These are phyloP conservation scores for Molossus molossus DNA, from an alignment of 2,797 vertebrate species.

Conservation along the genomic window DNA sequence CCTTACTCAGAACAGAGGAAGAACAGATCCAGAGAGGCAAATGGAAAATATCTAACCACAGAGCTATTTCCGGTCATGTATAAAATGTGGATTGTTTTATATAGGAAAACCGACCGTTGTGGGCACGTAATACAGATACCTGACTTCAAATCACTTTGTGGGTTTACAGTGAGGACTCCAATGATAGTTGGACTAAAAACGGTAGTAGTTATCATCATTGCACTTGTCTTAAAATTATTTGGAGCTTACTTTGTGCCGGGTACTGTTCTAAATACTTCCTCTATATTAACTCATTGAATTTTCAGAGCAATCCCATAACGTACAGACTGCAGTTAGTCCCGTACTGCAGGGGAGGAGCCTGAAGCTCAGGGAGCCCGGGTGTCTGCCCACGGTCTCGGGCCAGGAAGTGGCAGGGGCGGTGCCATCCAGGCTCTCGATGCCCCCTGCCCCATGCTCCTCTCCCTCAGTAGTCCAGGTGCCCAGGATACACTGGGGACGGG, in stretches of 20 bases:
- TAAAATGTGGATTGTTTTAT: not conserved
- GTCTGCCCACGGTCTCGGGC: not conserved
- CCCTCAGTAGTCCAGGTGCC: not conserved
- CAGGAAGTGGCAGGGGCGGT: no score
- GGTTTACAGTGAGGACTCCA: not conserved
- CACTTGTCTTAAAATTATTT: not conserved
- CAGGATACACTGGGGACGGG: not conserved
- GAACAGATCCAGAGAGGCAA: not conserved
- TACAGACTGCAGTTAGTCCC: not conserved
- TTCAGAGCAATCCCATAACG: not conserved
- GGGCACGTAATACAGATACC: not conserved
- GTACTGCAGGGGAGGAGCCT: not conserved
- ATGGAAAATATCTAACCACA: not conserved
- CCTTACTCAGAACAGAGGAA: not conserved
- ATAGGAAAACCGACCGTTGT: not conserved
- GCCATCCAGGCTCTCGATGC: not conserved
- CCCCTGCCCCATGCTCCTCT: not conserved
- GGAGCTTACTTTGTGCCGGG: conserved; percentile 14
- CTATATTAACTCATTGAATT: conserved; percentile 11
- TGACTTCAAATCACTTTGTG: not conserved
- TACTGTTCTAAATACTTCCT: conserved; percentile 23
- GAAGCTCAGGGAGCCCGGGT: not conserved
- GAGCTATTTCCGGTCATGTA: not conserved
- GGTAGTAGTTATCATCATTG: not conserved
- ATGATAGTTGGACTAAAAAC: not conserved